These are phyloP conservation scores for Zoanthus solanderi DNA, from an alignment of 92 coral and sea anemone species.

Conservation along the genomic window DNA sequence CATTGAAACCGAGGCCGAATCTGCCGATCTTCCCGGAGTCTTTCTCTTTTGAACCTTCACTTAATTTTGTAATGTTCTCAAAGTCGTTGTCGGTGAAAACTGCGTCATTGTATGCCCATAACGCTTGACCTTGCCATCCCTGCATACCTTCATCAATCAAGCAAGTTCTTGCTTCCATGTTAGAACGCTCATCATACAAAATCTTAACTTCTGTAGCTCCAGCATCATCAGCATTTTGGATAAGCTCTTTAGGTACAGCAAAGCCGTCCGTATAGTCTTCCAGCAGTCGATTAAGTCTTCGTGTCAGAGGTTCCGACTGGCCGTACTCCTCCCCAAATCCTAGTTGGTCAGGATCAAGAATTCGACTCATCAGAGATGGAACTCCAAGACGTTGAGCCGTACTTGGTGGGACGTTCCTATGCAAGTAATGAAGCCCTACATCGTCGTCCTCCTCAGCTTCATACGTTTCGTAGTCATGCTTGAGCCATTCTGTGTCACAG, in stretches of 20 bases:
- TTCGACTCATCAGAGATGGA: constrained; percentile 69
- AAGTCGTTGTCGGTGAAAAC: constrained; percentile 89
- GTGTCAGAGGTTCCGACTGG: constrained; percentile 77
- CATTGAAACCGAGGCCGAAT: constrained; percentile 92
- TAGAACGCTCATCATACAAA: constrained; percentile 76
- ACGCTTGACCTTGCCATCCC: constrained; percentile 89
- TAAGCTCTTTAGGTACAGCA: constrained; percentile 89
- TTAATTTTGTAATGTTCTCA: constrained; percentile 82
- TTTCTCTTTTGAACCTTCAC: constrained; percentile 82
- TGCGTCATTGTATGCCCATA: constrained; percentile 93
- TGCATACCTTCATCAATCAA: constrained; percentile 87
- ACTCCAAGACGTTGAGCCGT: constrained; percentile 76
- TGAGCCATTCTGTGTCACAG: constrained; percentile 78
- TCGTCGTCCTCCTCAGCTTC: constrained; percentile 73
- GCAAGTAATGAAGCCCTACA: constrained; percentile 60
- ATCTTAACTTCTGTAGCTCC: constrained; percentile 83
- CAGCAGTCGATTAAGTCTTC: constrained; percentile 78
- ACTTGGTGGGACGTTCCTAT: constrained; percentile 65
- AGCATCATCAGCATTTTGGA: constrained; percentile 94
- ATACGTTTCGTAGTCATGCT: constrained; percentile 59
- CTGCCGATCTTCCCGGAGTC: constrained; percentile 88
- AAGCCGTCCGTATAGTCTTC: constrained; percentile 94
- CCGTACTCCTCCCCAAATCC: constrained; percentile 82
- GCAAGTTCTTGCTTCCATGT: constrained; percentile 62
- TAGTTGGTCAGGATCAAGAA: constrained; percentile 81